Evolutionary conservation across 2,797 vertebrate species (phyloP).

Genomic region (Platalea minor): DNA sequence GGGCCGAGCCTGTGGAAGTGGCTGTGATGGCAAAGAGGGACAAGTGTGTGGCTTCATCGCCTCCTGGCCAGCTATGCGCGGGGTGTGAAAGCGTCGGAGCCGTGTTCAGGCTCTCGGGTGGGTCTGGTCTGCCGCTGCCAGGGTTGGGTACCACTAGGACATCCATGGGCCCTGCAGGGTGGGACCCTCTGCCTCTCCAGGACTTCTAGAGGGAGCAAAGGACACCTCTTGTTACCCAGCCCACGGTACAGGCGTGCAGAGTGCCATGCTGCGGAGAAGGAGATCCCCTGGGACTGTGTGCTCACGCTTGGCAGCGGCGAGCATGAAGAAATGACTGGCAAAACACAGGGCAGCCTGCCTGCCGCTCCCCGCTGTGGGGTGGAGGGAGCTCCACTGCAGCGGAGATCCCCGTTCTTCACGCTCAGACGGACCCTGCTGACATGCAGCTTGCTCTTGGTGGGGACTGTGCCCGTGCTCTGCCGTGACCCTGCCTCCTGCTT

Average conservation of each 20-base stretch:
- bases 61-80: accelerated
- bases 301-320: not conserved
- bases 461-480: accelerated
- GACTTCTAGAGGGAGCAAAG: not conserved
- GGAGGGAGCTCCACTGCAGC: not conserved
- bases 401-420: accelerated
- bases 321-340: not conserved
- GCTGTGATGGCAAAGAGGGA: not conserved
- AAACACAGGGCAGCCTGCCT: not conserved
- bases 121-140: not conserved
- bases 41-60: not conserved
- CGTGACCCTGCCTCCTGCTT: not conserved
- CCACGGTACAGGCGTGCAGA: accelerated
- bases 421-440: not conserved
- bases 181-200: not conserved
- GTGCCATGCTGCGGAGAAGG: not conserved
- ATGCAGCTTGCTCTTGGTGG: accelerated
- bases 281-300: not conserved
- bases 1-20: not conserved
- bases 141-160: not conserved
- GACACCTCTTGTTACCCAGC: not conserved
- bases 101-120: accelerated
- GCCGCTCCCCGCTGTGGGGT: accelerated
- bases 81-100: not conserved
- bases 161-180: accelerated